Evolutionary conservation across 2,888 invertebrate genomes (phyloP).

Genomic region (Stenoptilia bipunctidactyla): DNA sequence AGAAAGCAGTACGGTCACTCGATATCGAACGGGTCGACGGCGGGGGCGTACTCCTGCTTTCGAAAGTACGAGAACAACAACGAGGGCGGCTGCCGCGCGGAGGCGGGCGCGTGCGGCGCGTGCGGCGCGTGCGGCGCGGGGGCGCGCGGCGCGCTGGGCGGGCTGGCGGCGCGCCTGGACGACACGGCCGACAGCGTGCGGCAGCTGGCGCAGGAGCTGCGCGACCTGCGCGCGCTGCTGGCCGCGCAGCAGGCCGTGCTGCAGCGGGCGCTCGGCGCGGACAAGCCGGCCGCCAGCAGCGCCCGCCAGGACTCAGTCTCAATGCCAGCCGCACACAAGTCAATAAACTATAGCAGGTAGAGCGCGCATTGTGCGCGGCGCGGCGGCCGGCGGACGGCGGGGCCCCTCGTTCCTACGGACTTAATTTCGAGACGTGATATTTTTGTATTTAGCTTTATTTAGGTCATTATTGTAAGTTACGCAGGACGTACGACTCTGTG

Average conservation of each 20-base stretch:
- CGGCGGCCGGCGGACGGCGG: no score
- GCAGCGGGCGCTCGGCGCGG: constrained; percentile 56
- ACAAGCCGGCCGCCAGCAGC: constrained; percentile 61
- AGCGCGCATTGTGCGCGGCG: neutral
- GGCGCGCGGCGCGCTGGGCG: constrained; percentile 67
- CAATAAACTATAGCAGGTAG: neutral
- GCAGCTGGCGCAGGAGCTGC: constrained; percentile 76
- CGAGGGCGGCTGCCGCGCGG: constrained; percentile 60
- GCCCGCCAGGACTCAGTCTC: constrained; percentile 12
- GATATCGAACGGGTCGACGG: constrained; percentile 74
- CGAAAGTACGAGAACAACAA: constrained; percentile 76
- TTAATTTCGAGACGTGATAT: constrained; percentile 1
- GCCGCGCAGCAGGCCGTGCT: constrained; percentile 63
- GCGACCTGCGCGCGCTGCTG: constrained; percentile 74
- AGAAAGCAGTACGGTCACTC: constrained; percentile 79
- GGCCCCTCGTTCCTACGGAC: neutral
- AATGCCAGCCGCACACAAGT: neutral
- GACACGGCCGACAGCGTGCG: constrained; percentile 78
- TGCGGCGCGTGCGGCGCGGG: constrained; percentile 69
- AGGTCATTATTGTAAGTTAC: neutral
- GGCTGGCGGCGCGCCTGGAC: constrained; percentile 75
- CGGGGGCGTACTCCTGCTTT: constrained; percentile 74
- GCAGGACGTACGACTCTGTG: neutral
- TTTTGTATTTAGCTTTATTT: neutral
- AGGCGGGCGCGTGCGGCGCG: constrained; percentile 67